Evolutionary conservation across 2,888 invertebrate genomes (phyloP), one percentile per base, ranked within the genome.

Genomic region (Bombylius discolor): DNA sequence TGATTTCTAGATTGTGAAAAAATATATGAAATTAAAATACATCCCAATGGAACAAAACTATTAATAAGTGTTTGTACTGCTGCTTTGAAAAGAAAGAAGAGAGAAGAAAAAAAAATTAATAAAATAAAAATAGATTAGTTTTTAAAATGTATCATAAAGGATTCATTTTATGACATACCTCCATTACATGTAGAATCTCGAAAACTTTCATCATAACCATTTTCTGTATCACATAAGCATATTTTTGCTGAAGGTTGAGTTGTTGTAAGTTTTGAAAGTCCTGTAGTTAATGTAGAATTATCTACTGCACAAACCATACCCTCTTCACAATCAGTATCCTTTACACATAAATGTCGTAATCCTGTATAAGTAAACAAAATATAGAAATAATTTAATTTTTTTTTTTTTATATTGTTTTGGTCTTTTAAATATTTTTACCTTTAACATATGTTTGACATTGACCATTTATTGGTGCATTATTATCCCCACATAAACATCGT

Each of bases 401-500:
- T 23, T 23, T 23, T 23, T 3, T 23, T 2, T 3, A 23, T 3
- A 23, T 23, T 23, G 23, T 23, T 23, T 23, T 23, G 3, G 3
- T 23, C 23, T 23, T 23, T 3, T 23, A 23, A 23, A 23, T 23
- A 23, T 23, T 23, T 23, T 74, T 70, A 85, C 85, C 79, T 78
- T 42, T 42, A 11, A 11, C 4, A 11, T 42, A 4, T 53, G 81
- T 78, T 49, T 77, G 78, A 64, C 86, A 86, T 49, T 78, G 77
- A 9, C 85, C 85, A 62, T 85, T 85, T 9, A 78, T 68, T 0
- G 86, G 85, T 0, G 82, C 77, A 4, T 78, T 72, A 68, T 84
- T 83, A 71, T 86, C 84, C 0, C 84, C 83, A 59, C 86, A 86
- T 0, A 85, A 78, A 62, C 86, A 86, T 7, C 84, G 76, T 14